Conservation (phyloP, 1,140 invertebrate species). For the Orussus abietinus region DNA sequence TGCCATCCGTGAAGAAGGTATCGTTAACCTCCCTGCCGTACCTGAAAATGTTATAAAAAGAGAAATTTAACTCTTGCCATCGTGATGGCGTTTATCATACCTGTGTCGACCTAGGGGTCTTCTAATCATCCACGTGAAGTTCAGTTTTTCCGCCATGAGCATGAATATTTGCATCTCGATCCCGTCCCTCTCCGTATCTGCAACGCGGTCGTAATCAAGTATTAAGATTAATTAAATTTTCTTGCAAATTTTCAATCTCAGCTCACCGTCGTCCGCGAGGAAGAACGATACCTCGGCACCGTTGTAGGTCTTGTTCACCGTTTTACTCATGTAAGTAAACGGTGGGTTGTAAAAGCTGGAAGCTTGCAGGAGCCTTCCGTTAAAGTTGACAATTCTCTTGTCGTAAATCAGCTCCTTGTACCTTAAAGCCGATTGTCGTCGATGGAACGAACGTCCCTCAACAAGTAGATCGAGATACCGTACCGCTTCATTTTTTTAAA, state of each 20-base stretch:
- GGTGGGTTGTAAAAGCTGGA: constrained; percentile 32
- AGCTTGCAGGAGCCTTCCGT: constrained; percentile 27
- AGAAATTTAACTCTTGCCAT: constrained; percentile 1
- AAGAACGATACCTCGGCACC: constrained; percentile 26
- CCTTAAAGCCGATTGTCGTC: too few relatives aligned
- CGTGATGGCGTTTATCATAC: constrained; percentile 14
- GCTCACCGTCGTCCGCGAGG: constrained; percentile 24
- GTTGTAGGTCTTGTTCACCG: constrained; percentile 26
- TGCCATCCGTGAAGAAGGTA: constrained; percentile 31
- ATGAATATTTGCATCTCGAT: constrained; percentile 32
- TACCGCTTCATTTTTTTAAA: constrained; percentile 32
- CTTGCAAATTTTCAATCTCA: constrained; percentile 11
- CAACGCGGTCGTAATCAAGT: not conserved
- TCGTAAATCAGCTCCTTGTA: constrained; percentile 19
- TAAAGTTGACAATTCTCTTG: constrained; percentile 23
- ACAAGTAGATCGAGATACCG: too few relatives aligned
- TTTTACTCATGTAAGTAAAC: constrained; percentile 30
- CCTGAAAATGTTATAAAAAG: constrained; percentile 15
- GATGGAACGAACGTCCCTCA: too few relatives aligned
- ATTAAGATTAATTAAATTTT: constrained; percentile 6
- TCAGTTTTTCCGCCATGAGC: constrained; percentile 30
- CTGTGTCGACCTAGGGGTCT: constrained; percentile 21
- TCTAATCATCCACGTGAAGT: constrained; percentile 35
- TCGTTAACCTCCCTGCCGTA: constrained; percentile 30
- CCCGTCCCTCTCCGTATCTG: constrained; percentile 28